A percentile compares a stretch with the other conserved stretches of the same genome.
These are phyloP conservation scores for Hoplodrina blanda DNA, from an alignment of 2,888 invertebrate species.

Conservation along the genomic window DNA sequence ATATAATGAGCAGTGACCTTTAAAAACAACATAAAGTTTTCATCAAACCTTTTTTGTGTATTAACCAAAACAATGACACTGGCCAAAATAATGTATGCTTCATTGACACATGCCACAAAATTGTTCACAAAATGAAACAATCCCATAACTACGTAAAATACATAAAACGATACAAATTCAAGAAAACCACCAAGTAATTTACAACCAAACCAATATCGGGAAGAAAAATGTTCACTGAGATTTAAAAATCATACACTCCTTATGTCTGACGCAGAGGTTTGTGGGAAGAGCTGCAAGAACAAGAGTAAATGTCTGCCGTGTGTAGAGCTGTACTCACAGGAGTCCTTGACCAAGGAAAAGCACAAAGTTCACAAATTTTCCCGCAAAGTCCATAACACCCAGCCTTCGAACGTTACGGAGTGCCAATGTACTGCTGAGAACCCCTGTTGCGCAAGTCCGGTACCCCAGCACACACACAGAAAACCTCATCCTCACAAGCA, in stretches of 20 bases:
- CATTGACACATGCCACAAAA: not conserved
- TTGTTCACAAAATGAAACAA: not conserved
- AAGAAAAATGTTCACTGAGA: too few relatives aligned
- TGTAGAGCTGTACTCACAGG: constrained; percentile 44
- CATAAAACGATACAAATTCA: too few relatives aligned
- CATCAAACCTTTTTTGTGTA: not conserved
- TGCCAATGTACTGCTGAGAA: constrained; percentile 58
- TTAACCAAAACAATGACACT: not conserved
- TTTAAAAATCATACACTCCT: constrained; percentile 10
- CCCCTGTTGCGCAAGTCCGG: constrained; percentile 56
- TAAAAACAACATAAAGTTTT: not conserved
- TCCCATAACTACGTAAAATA: too few relatives aligned
- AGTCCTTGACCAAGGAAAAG: constrained; percentile 35
- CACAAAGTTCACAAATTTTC: constrained; percentile 4
- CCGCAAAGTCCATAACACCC: not conserved
- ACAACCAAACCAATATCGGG: too few relatives aligned
- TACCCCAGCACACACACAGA: not conserved
- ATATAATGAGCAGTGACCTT: too few relatives aligned
- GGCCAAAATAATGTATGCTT: constrained; percentile 1
- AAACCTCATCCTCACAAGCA: constrained; percentile 12
- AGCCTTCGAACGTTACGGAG: not conserved
- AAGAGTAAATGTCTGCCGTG: constrained; percentile 67
- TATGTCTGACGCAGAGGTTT: constrained; percentile 64
- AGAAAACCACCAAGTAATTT: too few relatives aligned
- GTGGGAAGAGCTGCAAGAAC: constrained; percentile 60